phyloP scores from a whole-genome alignment of 1,140 invertebrate genomes.

The Papilio machaon region DNA sequence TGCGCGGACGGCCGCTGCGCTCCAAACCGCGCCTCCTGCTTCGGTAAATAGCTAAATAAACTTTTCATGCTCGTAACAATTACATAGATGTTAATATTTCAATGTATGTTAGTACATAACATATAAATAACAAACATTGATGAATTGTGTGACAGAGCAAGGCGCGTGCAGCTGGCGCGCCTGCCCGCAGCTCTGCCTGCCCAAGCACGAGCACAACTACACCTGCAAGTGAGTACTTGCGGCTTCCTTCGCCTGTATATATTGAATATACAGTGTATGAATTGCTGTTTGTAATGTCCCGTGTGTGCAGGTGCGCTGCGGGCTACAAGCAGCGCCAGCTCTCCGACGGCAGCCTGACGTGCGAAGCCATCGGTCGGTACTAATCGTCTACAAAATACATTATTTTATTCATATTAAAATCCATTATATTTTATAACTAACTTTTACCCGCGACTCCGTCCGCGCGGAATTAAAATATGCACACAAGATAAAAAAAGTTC shows the following conservation, averaged over 20 bases:
- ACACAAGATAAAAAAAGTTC: too few relatives aligned
- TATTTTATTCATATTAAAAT: too few relatives aligned
- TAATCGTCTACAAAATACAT: background rate
- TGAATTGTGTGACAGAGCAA: constrained; percentile 1
- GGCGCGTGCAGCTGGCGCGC: constrained; percentile 84
- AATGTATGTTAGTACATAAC: background rate
- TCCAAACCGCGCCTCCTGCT: constrained; percentile 45
- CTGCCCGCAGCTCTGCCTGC: constrained; percentile 89
- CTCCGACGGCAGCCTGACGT: constrained; percentile 78
- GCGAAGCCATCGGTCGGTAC: constrained; percentile 80
- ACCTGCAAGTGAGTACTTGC: constrained; percentile 83
- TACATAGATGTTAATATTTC: background rate
- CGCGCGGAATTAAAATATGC: too few relatives aligned
- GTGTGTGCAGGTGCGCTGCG: constrained; percentile 81
- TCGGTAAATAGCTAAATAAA: background rate
- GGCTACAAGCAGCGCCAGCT: constrained; percentile 83
- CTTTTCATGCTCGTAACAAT: too few relatives aligned
- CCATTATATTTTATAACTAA: too few relatives aligned
- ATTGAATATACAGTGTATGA: too few relatives aligned
- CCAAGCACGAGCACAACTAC: constrained; percentile 83
- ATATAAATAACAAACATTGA: too few relatives aligned
- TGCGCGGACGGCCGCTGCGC: constrained; percentile 63
- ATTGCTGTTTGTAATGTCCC: background rate
- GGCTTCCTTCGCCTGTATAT: too few relatives aligned
- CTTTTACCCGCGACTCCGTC: too few relatives aligned